Percentiles rank a stretch among this genome's conserved stretches.
Conservation (phyloP, 92 coral and sea anemone genomes). For the Pocillopora grandis region DNA sequence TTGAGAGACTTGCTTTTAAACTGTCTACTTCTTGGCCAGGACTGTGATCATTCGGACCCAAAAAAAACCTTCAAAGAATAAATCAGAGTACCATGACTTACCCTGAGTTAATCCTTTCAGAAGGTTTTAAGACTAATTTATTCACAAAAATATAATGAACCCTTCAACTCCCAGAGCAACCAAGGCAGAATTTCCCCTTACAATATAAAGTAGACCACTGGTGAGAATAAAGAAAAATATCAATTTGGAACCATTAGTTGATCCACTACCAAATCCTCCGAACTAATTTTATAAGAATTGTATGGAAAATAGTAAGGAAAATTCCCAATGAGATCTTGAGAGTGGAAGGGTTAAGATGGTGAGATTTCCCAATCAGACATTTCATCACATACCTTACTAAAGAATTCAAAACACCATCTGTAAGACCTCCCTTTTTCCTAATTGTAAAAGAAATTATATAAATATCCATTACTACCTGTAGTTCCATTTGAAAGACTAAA, state of each 20-base stretch:
- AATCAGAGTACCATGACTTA: not conserved
- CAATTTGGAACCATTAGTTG: too few relatives aligned
- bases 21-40: slow-evolving; percentile 13
- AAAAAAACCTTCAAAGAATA: slow-evolving; percentile 50
- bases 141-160: not conserved
- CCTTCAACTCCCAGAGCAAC: too few relatives aligned
- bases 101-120: not conserved
- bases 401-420: slow-evolving; percentile 60
- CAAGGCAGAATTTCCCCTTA: not conserved
- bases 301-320: too few relatives aligned
- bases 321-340: too few relatives aligned
- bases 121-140: too few relatives aligned
- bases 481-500: too few relatives aligned
- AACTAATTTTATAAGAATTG: too few relatives aligned
- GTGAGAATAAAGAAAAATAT: too few relatives aligned
- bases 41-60: slow-evolving; percentile 45
- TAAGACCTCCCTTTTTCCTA: slow-evolving; percentile 61
- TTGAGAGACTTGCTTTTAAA: slow-evolving; percentile 5
- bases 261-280: too few relatives aligned
- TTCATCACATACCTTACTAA: slow-evolving; percentile 53
- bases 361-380: too few relatives aligned
- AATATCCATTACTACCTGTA: not conserved
- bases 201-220: not conserved
- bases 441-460: not conserved
- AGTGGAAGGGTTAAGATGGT: too few relatives aligned